These are phyloP conservation scores for Coptodon rendalli DNA, from an alignment of 2,113 vertebrate genomes.

Conservation along the genomic window DNA sequence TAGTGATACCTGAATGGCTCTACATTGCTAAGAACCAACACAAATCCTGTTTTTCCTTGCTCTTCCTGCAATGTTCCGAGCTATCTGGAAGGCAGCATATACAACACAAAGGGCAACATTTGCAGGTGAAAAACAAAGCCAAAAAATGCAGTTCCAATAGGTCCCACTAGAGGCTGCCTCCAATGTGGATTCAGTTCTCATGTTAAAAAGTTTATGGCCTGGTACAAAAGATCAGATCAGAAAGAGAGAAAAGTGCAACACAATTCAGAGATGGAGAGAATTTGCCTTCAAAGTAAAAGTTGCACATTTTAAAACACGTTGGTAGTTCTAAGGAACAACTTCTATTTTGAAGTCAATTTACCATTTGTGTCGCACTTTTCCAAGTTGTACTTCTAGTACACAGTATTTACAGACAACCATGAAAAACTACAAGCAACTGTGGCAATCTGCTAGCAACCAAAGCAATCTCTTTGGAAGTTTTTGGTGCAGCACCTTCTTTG, in stretches of 20 bases:
- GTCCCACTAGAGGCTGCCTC: neutral
- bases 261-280: neutral
- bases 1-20: neutral
- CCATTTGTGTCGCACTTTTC: neutral
- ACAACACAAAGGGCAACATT: neutral
- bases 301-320: neutral
- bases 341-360: neutral
- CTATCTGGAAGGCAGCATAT: neutral
- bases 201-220: neutral
- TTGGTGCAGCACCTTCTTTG: neutral
- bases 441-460: neutral
- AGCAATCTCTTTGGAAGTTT: neutral
- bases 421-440: neutral
- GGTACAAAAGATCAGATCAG: neutral
- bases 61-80: neutral
- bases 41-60: neutral
- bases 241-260: neutral
- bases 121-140: neutral
- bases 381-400: neutral
- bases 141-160: neutral
- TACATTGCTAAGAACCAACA: neutral
- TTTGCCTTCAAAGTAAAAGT: neutral
- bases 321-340: neutral
- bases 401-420: neutral
- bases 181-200: neutral